Conservation (phyloP, 2,888 invertebrate species). For the Cremastinae sp. region DNA sequence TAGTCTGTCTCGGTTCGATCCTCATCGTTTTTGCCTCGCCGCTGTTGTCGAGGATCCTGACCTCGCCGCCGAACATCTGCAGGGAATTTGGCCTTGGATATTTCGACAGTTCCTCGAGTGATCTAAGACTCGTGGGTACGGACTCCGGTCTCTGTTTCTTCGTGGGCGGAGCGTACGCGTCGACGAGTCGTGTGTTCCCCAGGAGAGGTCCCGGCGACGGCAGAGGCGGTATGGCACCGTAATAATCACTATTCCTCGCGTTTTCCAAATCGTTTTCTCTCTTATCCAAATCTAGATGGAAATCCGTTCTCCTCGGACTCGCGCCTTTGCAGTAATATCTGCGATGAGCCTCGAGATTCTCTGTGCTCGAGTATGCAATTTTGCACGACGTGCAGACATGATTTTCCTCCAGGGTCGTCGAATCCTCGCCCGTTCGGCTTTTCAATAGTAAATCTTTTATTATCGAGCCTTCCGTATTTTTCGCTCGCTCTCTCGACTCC, state of each 20-base stretch:
- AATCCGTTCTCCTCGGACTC: conserved; percentile 74
- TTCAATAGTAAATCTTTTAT: conserved; percentile 91
- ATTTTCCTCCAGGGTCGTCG: conserved; percentile 80
- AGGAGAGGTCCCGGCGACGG: conserved; percentile 92
- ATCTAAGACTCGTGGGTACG: conserved; percentile 81
- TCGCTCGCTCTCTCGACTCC: conserved; percentile 81
- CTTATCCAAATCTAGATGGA: conserved; percentile 72
- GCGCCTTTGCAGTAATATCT: conserved; percentile 89
- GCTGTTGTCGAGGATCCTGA: conserved; percentile 86
- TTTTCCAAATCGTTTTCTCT: conserved; percentile 68
- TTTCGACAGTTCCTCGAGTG: conserved; percentile 83
- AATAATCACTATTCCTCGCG: conserved; percentile 71
- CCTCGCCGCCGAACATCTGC: conserved; percentile 90
- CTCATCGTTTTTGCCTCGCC: conserved; percentile 86
- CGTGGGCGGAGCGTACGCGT: conserved; percentile 82
- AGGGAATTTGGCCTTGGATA: conserved; percentile 82
- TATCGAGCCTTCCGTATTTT: conserved; percentile 86
- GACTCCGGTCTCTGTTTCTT: conserved; percentile 82
- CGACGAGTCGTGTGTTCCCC: conserved; percentile 90
- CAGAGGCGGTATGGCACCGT: conserved; percentile 81
- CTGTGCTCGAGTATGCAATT: conserved; percentile 89
- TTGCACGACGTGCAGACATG: conserved; percentile 89
- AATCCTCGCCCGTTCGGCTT: conserved; percentile 79
- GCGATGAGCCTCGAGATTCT: conserved; percentile 90
- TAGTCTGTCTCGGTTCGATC: conserved; percentile 83